A percentile compares a stretch with the other conserved stretches of the same genome.
These are phyloP conservation scores for Pseudonaja textilis DNA, from an alignment of 2,113 vertebrate genomes.

Conservation along the genomic window DNA sequence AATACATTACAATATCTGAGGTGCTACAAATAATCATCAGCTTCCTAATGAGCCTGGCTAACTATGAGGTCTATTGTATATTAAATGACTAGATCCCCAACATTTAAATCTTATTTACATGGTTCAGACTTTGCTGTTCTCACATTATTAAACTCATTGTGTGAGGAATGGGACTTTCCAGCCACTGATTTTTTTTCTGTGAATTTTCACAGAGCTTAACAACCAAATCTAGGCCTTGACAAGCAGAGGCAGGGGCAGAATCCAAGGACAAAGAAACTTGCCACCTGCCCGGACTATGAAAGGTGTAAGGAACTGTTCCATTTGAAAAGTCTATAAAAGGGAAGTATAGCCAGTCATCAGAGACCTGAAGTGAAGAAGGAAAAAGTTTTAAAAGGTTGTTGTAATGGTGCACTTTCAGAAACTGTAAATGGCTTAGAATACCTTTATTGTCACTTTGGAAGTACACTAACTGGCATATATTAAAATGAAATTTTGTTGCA, in stretches of 20 bases:
- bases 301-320: neutral
- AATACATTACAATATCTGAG: neutral
- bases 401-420: neutral
- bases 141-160: neutral
- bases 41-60: neutral
- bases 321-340: conserved; percentile 1
- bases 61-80: neutral
- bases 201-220: neutral
- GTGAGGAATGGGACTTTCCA: neutral
- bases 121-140: neutral
- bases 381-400: neutral
- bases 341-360: neutral
- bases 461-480: too few relatives aligned
- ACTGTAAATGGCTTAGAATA: neutral
- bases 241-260: neutral
- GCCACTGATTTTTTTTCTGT: neutral
- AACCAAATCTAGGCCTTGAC: neutral
- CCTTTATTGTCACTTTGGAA: too few relatives aligned
- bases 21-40: neutral
- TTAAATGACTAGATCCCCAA: neutral
- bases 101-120: neutral
- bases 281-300: neutral
- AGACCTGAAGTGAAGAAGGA: neutral
- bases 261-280: neutral
- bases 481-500: too few relatives aligned